Percentiles rank a stretch among this genome's conserved stretches.
Conservation (phyloP, 2,888 invertebrate genomes). For the Orthosia gracilis region DNA sequence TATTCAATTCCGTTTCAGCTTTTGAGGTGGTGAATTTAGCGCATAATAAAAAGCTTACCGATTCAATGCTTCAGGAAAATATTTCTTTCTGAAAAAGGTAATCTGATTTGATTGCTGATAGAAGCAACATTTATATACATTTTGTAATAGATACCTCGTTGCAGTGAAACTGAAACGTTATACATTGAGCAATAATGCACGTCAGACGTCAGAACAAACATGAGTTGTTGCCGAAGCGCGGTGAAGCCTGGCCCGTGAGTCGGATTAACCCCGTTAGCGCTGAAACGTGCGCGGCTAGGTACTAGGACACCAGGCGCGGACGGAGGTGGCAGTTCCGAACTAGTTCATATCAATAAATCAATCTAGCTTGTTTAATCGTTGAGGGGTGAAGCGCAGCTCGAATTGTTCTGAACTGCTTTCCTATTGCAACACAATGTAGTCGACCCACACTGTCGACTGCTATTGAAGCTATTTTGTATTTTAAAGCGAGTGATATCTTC, state of each 20-base stretch:
- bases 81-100: too few species aligned
- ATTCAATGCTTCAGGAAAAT: neutral
- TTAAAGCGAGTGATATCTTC: neutral
- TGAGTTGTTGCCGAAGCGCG: conserved; percentile 27
- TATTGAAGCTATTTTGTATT: neutral
- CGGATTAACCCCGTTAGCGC: conserved; percentile 64
- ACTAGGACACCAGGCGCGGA: conserved; percentile 40
- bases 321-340: conserved; percentile 20
- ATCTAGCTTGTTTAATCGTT: conserved; percentile 38
- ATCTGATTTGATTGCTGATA: conserved; percentile 12
- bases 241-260: conserved; percentile 51
- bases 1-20: neutral
- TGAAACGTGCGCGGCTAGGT: conserved; percentile 29
- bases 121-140: neutral
- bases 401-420: neutral
- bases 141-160: conserved; percentile 15
- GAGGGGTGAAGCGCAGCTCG: conserved; percentile 29
- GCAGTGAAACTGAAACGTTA: conserved; percentile 24
- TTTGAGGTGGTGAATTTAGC: neutral
- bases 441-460: neutral
- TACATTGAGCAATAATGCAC: conserved; percentile 25
- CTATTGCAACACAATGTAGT: neutral
- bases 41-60: neutral
- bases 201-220: conserved; percentile 9
- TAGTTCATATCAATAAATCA: conserved; percentile 45